Evolutionary conservation across 2,113 vertebrate genomes (phyloP).

Genomic region (Gasterosteus aculeatus): DNA sequence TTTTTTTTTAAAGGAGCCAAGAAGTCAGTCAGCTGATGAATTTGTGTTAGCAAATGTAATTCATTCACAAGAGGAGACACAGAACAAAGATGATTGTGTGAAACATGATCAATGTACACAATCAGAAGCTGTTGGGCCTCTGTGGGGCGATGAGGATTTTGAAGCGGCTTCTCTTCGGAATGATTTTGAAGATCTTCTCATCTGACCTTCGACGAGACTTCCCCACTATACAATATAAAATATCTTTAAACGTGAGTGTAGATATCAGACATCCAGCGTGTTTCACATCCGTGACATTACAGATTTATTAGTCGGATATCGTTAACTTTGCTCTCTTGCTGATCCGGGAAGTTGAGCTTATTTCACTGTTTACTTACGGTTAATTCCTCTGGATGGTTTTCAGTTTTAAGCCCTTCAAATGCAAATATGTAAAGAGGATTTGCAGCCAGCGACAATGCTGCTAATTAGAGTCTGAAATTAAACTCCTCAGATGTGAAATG

Average conservation of each 20-base stretch:
- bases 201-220: not conserved
- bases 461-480: constrained; percentile 55
- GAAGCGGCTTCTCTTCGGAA: not conserved
- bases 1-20: not conserved
- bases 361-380: constrained; percentile 11
- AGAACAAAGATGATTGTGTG: not conserved
- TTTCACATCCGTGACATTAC: not conserved
- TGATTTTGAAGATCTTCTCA: not conserved
- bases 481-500: constrained; percentile 55
- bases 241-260: not conserved
- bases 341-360: constrained; percentile 30
- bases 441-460: constrained; percentile 16
- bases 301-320: not conserved
- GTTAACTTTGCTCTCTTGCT: constrained; percentile 5
- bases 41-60: not conserved
- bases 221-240: not conserved
- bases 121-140: not conserved
- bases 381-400: constrained; percentile 39
- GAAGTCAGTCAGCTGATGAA: not conserved
- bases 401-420: constrained; percentile 37
- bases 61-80: not conserved
- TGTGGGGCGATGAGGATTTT: not conserved
- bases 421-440: constrained; percentile 33
- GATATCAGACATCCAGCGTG: too few relatives aligned
- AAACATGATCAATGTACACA: not conserved